phyloP scores from a whole-genome alignment of 2,113 vertebrate genomes.

The Morone chrysops region DNA sequence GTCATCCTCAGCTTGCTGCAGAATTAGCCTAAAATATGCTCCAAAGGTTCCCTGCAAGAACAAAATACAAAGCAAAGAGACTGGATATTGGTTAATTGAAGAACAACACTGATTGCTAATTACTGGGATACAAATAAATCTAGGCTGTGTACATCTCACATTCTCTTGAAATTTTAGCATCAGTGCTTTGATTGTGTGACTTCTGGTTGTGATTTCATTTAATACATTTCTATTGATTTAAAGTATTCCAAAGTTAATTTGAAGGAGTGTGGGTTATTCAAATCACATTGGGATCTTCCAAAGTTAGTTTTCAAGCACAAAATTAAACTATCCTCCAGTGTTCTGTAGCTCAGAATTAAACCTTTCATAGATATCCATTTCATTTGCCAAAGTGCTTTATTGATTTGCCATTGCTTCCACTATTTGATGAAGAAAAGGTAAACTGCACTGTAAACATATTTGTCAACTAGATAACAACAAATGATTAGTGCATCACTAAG shows the following conservation, averaged over 20 bases:
- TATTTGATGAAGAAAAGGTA: background rate
- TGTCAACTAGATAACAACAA: slow-evolving; percentile 24
- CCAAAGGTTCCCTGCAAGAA: background rate
- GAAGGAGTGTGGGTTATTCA: slow-evolving; percentile 3
- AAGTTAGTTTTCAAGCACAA: background rate
- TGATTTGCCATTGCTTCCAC: background rate
- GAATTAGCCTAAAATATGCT: slow-evolving; percentile 31
- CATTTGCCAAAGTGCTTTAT: background rate
- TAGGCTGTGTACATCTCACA: background rate
- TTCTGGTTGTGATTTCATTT: background rate
- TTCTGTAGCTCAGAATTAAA: background rate
- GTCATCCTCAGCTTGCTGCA: slow-evolving; percentile 22
- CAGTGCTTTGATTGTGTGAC: slow-evolving; percentile 6
- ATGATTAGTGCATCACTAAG: slow-evolving; percentile 52
- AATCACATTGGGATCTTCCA: slow-evolving; percentile 1
- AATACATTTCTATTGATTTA: background rate
- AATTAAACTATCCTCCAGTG: background rate
- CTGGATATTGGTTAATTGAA: background rate
- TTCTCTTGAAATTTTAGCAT: background rate
- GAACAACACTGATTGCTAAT: slow-evolving; percentile 20
- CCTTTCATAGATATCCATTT: background rate
- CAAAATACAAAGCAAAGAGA: background rate
- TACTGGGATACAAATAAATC: slow-evolving; percentile 28
- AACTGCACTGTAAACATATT: slow-evolving; percentile 19
- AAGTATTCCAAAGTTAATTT: background rate